A percentile compares a stretch with the other conserved stretches of the same genome.
Conservation (phyloP, 1,140 invertebrate species). For the Drosophila miranda region DNA sequence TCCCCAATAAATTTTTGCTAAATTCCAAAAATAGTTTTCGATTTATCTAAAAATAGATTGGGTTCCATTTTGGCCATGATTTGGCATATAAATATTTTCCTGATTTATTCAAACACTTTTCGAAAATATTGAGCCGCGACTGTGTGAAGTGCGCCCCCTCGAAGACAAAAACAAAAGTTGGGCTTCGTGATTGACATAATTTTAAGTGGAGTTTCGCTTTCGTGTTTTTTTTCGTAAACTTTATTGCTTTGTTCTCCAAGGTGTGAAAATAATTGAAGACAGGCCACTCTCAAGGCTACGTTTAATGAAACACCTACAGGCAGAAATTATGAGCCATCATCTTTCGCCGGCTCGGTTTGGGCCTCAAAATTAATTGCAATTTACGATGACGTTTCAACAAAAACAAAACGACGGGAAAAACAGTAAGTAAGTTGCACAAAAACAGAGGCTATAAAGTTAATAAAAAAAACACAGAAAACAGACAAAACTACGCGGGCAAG, state of each 20-base stretch:
- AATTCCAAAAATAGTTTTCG: slow-evolving; percentile 33
- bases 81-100: slow-evolving; percentile 21
- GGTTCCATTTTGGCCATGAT: slow-evolving; percentile 30
- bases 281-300: slow-evolving; percentile 58
- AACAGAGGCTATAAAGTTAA: slow-evolving; percentile 60
- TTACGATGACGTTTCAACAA: slow-evolving; percentile 80
- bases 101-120: slow-evolving; percentile 32
- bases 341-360: slow-evolving; percentile 22
- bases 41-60: slow-evolving; percentile 33
- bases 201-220: slow-evolving; percentile 58
- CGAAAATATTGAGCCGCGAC: slow-evolving; percentile 42
- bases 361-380: slow-evolving; percentile 79
- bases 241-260: slow-evolving; percentile 47
- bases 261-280: slow-evolving; percentile 76
- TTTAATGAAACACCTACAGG: slow-evolving; percentile 81
- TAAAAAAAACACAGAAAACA: slow-evolving; percentile 35
- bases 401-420: slow-evolving; percentile 45
- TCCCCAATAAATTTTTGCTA: neutral
- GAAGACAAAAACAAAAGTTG: slow-evolving; percentile 39
- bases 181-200: slow-evolving; percentile 73
- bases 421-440: slow-evolving; percentile 54
- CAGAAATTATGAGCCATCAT: slow-evolving; percentile 54
- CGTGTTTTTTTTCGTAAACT: slow-evolving; percentile 17
- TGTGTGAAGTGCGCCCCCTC: slow-evolving; percentile 51
- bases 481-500: slow-evolving; percentile 75